A percentile compares a stretch with the other conserved stretches of the same genome.
Conservation (phyloP, 2,888 invertebrate species). For the Orchestes rusci region DNA sequence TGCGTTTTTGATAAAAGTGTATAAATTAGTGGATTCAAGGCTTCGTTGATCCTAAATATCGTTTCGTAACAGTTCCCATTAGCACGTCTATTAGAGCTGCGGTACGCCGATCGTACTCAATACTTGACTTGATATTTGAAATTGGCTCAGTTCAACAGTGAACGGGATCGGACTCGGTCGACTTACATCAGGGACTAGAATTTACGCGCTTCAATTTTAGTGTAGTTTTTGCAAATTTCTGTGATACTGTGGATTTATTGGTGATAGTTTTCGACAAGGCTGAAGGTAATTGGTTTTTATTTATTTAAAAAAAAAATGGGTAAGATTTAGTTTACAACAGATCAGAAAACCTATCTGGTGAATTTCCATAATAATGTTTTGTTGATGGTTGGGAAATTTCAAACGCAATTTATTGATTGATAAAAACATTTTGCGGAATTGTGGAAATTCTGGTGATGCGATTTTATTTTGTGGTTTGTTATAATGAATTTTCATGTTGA, state of each 20-base stretch:
- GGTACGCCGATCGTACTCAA: constrained; percentile 6
- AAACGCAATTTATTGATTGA: too few species aligned
- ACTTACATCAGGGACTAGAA: too few species aligned
- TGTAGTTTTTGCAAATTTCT: constrained; percentile 1
- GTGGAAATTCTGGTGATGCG: too few species aligned
- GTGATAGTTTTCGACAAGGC: constrained; percentile 3
- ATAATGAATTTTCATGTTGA: too few species aligned
- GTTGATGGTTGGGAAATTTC: too few species aligned
- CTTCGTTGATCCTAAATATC: constrained; percentile 17
- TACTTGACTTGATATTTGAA: constrained; percentile 6
- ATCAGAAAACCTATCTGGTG: too few species aligned
- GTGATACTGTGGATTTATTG: constrained; percentile 7
- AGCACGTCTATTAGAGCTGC: constrained; percentile 14
- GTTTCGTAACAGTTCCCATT: constrained; percentile 17
- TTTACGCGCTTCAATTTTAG: not conserved
- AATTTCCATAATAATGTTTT: too few species aligned
- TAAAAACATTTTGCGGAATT: too few species aligned
- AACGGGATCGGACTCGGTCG: constrained; percentile 13
- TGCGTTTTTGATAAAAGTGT: constrained; percentile 15
- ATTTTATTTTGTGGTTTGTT: too few species aligned
- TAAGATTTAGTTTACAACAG: too few species aligned
- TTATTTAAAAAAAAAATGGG: too few species aligned
- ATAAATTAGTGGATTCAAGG: constrained; percentile 19
- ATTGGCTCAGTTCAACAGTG: constrained; percentile 11
- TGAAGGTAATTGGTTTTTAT: too few species aligned